Conservation (phyloP, 2,797 vertebrate genomes). For the Xenops minutus region DNA sequence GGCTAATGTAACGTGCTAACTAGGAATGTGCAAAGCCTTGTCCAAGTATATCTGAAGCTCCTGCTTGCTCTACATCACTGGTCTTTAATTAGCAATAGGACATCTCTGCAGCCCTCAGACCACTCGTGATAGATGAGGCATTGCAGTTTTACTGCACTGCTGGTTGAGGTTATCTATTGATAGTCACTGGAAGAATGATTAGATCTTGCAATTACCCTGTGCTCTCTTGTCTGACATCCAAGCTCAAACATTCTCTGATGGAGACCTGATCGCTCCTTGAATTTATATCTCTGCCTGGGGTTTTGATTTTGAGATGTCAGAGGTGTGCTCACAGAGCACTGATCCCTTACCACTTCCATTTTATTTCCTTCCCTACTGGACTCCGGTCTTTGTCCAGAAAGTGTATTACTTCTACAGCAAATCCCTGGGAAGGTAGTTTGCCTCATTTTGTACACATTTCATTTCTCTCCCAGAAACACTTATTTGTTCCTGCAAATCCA, state of each 20-base stretch:
- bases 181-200: constrained; percentile 23
- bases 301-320: not conserved
- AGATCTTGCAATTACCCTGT: constrained; percentile 14
- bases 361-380: not conserved
- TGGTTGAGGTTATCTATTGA: constrained; percentile 20
- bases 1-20: constrained; percentile 9
- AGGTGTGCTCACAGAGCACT: not conserved
- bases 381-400: not conserved
- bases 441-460: constrained; percentile 9
- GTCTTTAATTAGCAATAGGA: not conserved
- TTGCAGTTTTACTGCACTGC: not conserved
- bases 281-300: not conserved
- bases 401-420: not conserved
- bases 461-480: not conserved
- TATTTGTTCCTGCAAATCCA: not conserved
- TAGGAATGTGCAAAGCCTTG: not conserved
- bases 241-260: not conserved
- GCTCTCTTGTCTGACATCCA: constrained; percentile 23
- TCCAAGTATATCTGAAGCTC: not conserved
- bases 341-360: not conserved
- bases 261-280: not conserved
- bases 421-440: not conserved
- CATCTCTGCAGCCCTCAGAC: not conserved
- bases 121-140: not conserved
- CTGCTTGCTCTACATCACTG: constrained; percentile 5